Conservation (phyloP, 2,797 vertebrate genomes). For the Taeniopygia guttata region DNA sequence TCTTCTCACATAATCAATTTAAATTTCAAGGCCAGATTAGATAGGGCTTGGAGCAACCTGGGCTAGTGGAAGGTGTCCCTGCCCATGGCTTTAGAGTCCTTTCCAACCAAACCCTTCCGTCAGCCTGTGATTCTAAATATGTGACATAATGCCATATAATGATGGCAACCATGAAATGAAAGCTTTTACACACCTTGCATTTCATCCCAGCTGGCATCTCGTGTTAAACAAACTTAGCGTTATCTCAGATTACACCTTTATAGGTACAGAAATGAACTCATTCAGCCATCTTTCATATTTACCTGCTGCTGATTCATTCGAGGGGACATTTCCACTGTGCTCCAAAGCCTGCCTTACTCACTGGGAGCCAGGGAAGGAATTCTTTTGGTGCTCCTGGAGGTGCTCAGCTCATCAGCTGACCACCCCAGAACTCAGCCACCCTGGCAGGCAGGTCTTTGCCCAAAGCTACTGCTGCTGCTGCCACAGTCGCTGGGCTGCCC, state of each 20-base stretch:
- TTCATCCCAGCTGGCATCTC: neutral
- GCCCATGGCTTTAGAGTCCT: neutral
- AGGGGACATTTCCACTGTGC: rapidly evolving
- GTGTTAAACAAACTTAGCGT: neutral
- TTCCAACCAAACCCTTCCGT: neutral
- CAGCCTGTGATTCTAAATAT: neutral
- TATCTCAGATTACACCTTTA: neutral
- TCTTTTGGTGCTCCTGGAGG: rapidly evolving
- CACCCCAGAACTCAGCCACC: neutral
- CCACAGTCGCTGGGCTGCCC: rapidly evolving
- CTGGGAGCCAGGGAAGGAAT: neutral
- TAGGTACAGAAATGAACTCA: neutral
- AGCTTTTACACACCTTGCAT: neutral
- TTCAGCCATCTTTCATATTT: too few relatives aligned
- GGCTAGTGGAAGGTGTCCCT: neutral
- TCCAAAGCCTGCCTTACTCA: neutral
- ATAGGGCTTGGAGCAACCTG: neutral
- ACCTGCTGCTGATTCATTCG: rapidly evolving
- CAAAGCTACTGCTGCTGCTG: neutral
- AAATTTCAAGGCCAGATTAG: neutral
- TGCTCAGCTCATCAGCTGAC: rapidly evolving
- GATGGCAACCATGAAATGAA: neutral
- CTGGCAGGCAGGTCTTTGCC: neutral
- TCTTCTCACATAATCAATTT: neutral
- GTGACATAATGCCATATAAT: neutral